phyloP scores from a whole-genome alignment of 2,113 vertebrate species.

The Dolichallabes microphthalmus region DNA sequence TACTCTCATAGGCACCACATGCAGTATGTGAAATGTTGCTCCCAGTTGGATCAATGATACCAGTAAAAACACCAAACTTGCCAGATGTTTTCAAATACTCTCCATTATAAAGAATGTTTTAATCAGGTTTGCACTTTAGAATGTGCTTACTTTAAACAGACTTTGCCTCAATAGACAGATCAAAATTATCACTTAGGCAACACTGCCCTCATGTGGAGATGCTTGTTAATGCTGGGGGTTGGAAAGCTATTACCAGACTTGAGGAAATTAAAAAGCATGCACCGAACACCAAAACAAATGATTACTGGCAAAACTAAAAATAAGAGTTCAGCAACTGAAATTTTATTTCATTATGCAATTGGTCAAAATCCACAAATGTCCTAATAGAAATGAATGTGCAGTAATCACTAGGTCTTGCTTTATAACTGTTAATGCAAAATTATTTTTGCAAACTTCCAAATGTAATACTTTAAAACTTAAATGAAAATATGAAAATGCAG shows the following conservation, averaged over 20 bases:
- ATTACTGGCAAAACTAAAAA: background rate
- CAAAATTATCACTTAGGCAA: background rate
- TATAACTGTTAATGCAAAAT: background rate
- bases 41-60: too few species aligned
- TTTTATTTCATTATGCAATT: background rate
- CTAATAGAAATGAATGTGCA: background rate
- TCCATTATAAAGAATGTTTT: too few species aligned
- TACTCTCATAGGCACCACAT: too few species aligned
- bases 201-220: constrained; percentile 36
- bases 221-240: background rate
- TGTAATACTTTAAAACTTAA: background rate
- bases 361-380: background rate
- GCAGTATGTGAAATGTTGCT: too few species aligned
- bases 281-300: background rate
- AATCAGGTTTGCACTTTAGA: too few species aligned
- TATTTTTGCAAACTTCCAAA: background rate
- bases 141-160: too few species aligned
- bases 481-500: background rate
- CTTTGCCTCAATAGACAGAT: too few species aligned
- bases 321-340: background rate
- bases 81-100: too few species aligned
- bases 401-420: background rate
- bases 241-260: background rate
- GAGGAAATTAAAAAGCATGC: background rate
- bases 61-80: too few species aligned